Conservation (phyloP, 2,113 vertebrate species). For the Procavia capensis region DNA sequence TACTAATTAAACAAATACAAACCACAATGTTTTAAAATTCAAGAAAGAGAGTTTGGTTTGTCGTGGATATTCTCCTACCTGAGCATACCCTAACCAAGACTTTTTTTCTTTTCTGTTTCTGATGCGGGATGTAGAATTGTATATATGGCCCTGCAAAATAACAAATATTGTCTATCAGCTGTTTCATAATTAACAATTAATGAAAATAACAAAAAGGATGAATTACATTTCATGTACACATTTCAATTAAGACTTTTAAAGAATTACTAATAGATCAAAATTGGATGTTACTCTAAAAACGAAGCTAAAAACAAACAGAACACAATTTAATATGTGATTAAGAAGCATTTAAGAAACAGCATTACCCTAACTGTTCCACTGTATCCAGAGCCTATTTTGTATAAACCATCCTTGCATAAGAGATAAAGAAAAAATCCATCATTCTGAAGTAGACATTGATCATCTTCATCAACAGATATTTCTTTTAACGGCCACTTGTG, state of each 20-base stretch:
- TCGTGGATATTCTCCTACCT: slow-evolving; percentile 89
- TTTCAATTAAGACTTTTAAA: slow-evolving; percentile 32
- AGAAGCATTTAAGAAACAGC: slow-evolving; percentile 59
- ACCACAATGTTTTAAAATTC: slow-evolving; percentile 27
- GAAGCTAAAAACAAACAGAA: slow-evolving; percentile 37
- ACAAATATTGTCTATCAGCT: slow-evolving; percentile 66
- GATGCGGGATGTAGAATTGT: slow-evolving; percentile 98
- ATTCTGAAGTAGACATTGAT: slow-evolving; percentile 97
- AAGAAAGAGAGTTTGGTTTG: background rate
- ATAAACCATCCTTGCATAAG: slow-evolving; percentile 98
- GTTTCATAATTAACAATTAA: slow-evolving; percentile 42
- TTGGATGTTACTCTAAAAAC: slow-evolving; percentile 29
- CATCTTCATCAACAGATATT: slow-evolving; percentile 96
- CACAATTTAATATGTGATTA: background rate
- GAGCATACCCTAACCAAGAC: slow-evolving; percentile 99
- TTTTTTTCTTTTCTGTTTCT: slow-evolving; percentile 98
- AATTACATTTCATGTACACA: slow-evolving; percentile 14
- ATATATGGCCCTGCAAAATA: slow-evolving; percentile 96
- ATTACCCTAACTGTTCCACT: slow-evolving; percentile 98
- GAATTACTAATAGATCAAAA: slow-evolving; percentile 39
- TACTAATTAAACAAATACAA: slow-evolving; percentile 19
- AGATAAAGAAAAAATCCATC: slow-evolving; percentile 99
- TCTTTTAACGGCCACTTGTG: slow-evolving; percentile 98
- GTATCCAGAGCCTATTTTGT: slow-evolving; percentile 99
- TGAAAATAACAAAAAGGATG: slow-evolving; percentile 43